A percentile compares a stretch with the other conserved stretches of the same genome.
Evolutionary conservation across 23 tunicate species (phyloP).

Genomic region (Ciona savignyi): DNA sequence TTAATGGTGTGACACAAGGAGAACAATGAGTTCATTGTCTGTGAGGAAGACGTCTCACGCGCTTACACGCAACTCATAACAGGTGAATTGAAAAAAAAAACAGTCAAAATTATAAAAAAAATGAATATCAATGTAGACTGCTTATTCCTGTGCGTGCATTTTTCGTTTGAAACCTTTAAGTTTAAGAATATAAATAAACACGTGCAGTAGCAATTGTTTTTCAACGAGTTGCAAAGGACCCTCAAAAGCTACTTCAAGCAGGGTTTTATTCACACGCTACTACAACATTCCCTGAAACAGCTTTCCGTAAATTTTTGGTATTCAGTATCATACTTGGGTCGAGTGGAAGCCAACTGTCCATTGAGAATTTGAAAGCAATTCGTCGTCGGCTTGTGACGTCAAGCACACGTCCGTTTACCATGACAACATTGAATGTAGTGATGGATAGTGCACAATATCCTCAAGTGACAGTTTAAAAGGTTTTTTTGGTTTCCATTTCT

Average conservation of each 20-base stretch:
- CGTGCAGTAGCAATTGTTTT: background rate
- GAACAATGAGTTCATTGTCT: slow-evolving; percentile 1
- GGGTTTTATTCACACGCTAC: background rate
- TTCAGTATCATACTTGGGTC: background rate
- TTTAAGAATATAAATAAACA: background rate
- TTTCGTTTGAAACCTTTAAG: no score
- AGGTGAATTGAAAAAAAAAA: background rate
- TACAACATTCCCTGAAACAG: background rate
- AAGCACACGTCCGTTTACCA: background rate
- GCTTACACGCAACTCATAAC: background rate
- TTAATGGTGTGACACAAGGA: background rate
- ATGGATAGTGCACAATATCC: background rate
- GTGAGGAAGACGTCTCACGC: background rate
- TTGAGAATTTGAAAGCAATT: background rate
- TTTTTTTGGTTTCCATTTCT: background rate
- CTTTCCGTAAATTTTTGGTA: background rate
- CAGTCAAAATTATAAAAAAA: no score
- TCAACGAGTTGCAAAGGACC: background rate
- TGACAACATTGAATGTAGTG: background rate
- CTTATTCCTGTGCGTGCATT: no score
- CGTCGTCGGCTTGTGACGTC: background rate
- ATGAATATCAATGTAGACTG: no score
- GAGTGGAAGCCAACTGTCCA: background rate
- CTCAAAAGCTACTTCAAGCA: background rate
- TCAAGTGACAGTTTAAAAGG: background rate